Evolutionary conservation across 2,888 invertebrate genomes (phyloP), one percentile per base, ranked within the genome.

Genomic region (Hetaerina titia): DNA sequence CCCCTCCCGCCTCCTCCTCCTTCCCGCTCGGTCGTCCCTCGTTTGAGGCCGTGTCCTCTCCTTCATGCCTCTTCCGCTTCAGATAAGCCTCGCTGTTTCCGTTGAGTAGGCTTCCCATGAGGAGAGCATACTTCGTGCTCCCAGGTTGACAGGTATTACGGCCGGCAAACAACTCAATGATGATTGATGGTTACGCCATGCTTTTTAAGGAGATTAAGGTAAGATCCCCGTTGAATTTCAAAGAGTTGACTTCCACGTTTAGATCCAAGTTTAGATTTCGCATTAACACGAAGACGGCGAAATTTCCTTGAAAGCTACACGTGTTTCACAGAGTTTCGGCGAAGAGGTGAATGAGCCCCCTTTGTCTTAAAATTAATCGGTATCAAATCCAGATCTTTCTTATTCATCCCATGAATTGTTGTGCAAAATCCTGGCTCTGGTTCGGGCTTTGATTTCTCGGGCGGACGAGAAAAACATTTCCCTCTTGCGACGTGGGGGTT

Each of bases 1-100:
- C 6, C 13, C 64, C 22, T 64, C 64, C 22, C 57, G 17, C 56
- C 58, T 89, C 57, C 4, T 11, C 6, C 58, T n/a, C 89, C 56
- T 7, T n/a, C 15, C 89, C 22, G 22, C 22, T 15, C 31, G 31
- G 31, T 17, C 31, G 45, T 64, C 64, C 64, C 45, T 74, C 92
- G 69, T 56, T 69, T 92, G 69, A 56, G 45, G 64, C 56, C 69
- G 69, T 74, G 92, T 69, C 92, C 92, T 81, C 31, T 13, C 56
- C 69, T 45, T 57, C 81, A 81, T 64, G 56, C 69, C 31, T 15
- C 92, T 92, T 92, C 92, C 92, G 92, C 69, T n/a, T 92, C 92
- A 92, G 92, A 92, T 92, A 92, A 92, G 92, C 92, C 63, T 31
- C 69, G 92, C 74, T 92, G 92, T 92, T 92, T 92, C 92, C 92